phyloP scores from a whole-genome alignment of 2,888 invertebrate species.

The Papilio gigon region DNA sequence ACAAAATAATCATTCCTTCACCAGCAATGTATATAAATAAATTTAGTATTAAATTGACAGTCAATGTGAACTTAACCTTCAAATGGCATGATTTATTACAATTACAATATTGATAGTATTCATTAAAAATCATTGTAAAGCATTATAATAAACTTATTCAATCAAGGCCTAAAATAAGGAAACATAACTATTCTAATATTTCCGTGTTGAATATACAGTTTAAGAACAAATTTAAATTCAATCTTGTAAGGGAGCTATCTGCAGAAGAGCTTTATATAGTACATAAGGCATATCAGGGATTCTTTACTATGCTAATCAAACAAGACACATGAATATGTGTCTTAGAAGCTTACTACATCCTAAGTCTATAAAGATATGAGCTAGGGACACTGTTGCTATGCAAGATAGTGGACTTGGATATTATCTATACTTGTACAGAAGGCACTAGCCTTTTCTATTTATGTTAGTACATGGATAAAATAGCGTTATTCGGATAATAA shows the following conservation, averaged over 20 bases:
- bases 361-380: constrained; percentile 68
- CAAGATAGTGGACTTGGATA: constrained; percentile 56
- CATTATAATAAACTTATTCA: constrained; percentile 21
- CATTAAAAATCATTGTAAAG: constrained; percentile 13
- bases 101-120: constrained; percentile 9
- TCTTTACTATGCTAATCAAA: constrained; percentile 62
- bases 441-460: constrained; percentile 23
- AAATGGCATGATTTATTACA: constrained; percentile 15
- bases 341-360: constrained; percentile 47
- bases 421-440: constrained; percentile 35
- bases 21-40: background rate
- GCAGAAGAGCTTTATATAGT: background rate
- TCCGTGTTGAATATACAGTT: background rate
- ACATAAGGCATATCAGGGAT: constrained; percentile 49
- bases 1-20: background rate
- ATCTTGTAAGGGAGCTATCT: background rate
- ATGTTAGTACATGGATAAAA: constrained; percentile 11
- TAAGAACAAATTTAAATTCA: background rate
- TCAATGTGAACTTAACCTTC: constrained; percentile 9
- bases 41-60: constrained; percentile 14
- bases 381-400: constrained; percentile 74
- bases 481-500: background rate
- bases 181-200: constrained; percentile 19
- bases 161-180: constrained; percentile 36
- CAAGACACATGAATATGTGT: constrained; percentile 65